Evolutionary conservation across 2,113 vertebrate genomes (phyloP), one percentile per base, ranked within the genome.

Genomic region (Stigmatopora argus): DNA sequence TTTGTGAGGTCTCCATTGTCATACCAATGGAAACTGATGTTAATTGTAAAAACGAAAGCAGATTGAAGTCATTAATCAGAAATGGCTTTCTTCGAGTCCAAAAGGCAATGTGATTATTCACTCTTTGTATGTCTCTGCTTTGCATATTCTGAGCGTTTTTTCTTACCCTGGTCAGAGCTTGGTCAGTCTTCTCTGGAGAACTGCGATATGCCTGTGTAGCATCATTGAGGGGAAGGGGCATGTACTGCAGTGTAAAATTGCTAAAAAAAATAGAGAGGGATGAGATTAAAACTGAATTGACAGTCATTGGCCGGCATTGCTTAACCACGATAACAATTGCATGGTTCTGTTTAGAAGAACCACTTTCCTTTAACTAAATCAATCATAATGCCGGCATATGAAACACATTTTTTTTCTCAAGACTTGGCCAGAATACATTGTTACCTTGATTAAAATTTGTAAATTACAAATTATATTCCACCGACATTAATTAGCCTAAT

Each of bases 241-340:
- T 96, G 85, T 92, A 94, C 62, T 94, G 93, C 69, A 96, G 86
- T 0, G 92, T 96, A 64, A 93, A 94, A 87, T 96, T 96, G 84
- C 94, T 96, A 71, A 45, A 46, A 35, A 61, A 57, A 23, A 57
- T n/a, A 51, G n/a, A 68, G 23, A 61, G 26, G 63, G 61, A 51
- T 35, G 14, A 19, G 52, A 51, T 31, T 13, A 59, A 44, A 12
- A 18, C 46, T 44, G 35, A 14, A 49, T 19, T 74, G 61, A 31
- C 26, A 31, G 26, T 31, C 26, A 31, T 31, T 31, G 26, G 26
- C 26, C 1, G 26, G 26, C 26, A 31, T 31, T 31, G 26, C 26
- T 2, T 31, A 31, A 31, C 26, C 26, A 31, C 26, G 1, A 31
- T 31, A 31, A 31, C 26, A 31, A 31, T 31, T 31, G 26, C 26